Conservation (phyloP, 2,888 invertebrate species). For the Temnothorax unifasciatus region DNA sequence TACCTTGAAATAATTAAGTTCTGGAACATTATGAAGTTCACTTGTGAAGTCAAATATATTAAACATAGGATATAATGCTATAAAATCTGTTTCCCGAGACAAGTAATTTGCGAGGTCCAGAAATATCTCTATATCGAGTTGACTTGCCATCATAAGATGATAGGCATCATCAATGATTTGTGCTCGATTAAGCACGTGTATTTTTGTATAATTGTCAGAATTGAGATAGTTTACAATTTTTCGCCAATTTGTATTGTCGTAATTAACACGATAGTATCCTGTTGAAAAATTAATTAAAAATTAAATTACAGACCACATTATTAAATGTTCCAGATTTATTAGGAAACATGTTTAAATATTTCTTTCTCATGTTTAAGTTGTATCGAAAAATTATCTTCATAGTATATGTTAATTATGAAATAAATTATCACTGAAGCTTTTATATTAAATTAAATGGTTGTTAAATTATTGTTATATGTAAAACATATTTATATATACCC, state of each 20-base stretch:
- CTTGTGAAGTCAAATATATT: constrained; percentile 79
- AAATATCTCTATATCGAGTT: constrained; percentile 27
- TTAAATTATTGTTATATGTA: neutral
- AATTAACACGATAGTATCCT: constrained; percentile 87
- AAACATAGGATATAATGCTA: constrained; percentile 90
- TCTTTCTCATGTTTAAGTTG: neutral
- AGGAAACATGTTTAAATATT: neutral
- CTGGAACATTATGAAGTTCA: neutral
- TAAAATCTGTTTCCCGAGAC: constrained; percentile 88
- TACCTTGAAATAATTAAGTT: constrained; percentile 49
- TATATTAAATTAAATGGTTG: constrained; percentile 7
- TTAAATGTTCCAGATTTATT: neutral
- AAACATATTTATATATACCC: constrained; percentile 86
- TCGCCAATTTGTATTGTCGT: constrained; percentile 90
- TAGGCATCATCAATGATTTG: constrained; percentile 92
- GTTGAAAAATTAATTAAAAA: constrained; percentile 8
- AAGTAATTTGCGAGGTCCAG: constrained; percentile 88
- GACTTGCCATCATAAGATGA: constrained; percentile 83
- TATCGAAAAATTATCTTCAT: neutral
- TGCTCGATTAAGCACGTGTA: constrained; percentile 91
- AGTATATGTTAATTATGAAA: neutral
- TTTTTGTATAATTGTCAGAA: constrained; percentile 86
- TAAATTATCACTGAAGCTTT: neutral
- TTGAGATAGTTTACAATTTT: constrained; percentile 87
- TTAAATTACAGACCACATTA: neutral